Evolutionary conservation across 2,113 vertebrate genomes (phyloP), one percentile per base, ranked within the genome.

Genomic region (Dipodomys stephensi): DNA sequence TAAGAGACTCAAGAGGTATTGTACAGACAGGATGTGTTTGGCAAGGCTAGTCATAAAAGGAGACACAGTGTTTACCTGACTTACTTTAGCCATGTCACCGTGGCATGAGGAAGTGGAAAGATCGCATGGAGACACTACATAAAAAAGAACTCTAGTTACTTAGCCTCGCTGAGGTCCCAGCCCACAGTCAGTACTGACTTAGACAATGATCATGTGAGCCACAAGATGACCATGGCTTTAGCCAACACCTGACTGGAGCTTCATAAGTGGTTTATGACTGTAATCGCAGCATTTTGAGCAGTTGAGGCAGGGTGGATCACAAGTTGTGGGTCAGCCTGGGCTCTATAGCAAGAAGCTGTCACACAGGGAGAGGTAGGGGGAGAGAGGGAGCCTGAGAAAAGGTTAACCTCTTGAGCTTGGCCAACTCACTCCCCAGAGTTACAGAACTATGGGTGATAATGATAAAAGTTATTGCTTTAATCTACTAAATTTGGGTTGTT

Each of bases 401-500:
- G 15, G 44, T 7, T 60, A 11, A 8, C 49, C 35, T 60, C 32
- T 69, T 94, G 65, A 86, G 25, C 23, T 74, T 60, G 65, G 25
- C 22, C 30, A 53, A 62, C 32, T 65, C 25, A 82, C 62, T 4
- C 2, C 18, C 7, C 32, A 83, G 53, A 91, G 71, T 35, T 49
- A 2, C 35, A 57, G 53, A 23, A 23, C 20, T 64, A 64, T 64
- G 28, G 22, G n/a, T 23, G 18, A 46, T 16, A 22, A 67, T 85
- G 35, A 90, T n/a, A 65, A 28, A 78, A 72, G 53, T 35, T n/a
- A 12, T 30, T 73, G 35, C 68, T 89, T 83, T 85, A 79, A 94
- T n/a, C 2, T 5, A 64, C 19, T 60, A 62, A 25, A 7, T 78
- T 69, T 90, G 83, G 39, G 44, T 57, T 32, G n/a, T 87, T 28